Conservation (phyloP, 2,797 vertebrate species). For the Sebastes dallii region DNA sequence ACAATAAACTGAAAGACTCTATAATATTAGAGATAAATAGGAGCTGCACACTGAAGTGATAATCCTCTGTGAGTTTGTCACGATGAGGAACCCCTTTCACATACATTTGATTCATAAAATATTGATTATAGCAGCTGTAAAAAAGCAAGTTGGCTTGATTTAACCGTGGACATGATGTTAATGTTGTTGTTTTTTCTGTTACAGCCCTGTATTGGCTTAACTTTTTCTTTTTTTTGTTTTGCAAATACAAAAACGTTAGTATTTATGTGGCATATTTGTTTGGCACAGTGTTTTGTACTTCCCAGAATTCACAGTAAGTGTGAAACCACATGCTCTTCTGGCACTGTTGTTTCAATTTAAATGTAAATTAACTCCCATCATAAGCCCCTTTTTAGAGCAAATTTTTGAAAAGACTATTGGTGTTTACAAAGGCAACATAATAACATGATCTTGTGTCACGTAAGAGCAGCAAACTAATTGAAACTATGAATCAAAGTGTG, state of each 20-base stretch:
- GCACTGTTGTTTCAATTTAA: slow-evolving; percentile 67
- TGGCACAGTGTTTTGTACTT: not conserved
- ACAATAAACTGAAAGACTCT: not conserved
- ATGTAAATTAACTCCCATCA: slow-evolving; percentile 70
- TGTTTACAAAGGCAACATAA: slow-evolving; percentile 35
- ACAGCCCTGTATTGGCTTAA: not conserved
- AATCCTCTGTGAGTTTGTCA: accelerated
- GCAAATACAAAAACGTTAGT: not conserved
- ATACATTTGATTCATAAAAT: not conserved
- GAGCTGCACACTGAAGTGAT: not conserved
- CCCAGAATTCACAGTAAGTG: not conserved
- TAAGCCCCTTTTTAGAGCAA: slow-evolving; percentile 1
- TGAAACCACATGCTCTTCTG: not conserved
- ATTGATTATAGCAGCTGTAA: not conserved
- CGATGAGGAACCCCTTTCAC: not conserved
- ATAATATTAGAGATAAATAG: not conserved
- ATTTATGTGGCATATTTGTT: not conserved
- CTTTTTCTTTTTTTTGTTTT: not conserved
- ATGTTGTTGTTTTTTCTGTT: not conserved
- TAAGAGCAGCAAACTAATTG: slow-evolving; percentile 44
- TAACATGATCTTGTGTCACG: slow-evolving; percentile 16
- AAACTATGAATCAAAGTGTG: slow-evolving; percentile 54
- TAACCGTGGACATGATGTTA: accelerated
- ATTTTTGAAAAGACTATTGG: slow-evolving; percentile 20
- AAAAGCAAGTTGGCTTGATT: not conserved